These are phyloP conservation scores for Monochamus alternatus DNA, from an alignment of 2,888 invertebrate genomes.

Conservation along the genomic window DNA sequence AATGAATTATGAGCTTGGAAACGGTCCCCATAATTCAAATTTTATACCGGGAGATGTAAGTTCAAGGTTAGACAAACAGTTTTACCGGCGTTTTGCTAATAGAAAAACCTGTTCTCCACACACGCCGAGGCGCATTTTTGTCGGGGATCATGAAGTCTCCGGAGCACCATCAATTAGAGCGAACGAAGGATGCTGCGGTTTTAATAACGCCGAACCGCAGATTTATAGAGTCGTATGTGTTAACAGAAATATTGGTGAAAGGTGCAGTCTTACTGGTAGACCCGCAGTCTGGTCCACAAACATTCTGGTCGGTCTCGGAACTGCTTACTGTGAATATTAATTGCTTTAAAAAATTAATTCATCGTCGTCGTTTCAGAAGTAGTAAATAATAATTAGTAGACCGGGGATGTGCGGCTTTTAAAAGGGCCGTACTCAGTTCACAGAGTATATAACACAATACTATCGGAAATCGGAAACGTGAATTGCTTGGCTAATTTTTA, in stretches of 20 bases:
- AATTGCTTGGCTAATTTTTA: too few relatives aligned
- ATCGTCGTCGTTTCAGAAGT: too few relatives aligned
- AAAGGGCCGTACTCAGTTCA: too few relatives aligned
- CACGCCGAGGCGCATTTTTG: neutral
- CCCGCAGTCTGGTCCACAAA: neutral
- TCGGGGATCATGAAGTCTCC: conserved; percentile 15
- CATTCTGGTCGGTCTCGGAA: neutral
- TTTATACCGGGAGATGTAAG: conserved; percentile 19
- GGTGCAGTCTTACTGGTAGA: neutral
- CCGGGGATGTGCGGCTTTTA: too few relatives aligned
- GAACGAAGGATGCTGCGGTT: neutral
- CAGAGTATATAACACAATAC: too few relatives aligned
- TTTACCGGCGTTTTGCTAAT: conserved; percentile 34
- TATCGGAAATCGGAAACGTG: too few relatives aligned
- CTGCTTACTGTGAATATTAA: too few relatives aligned
- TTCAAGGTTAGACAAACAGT: conserved; percentile 24
- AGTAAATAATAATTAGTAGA: too few relatives aligned
- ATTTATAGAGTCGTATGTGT: neutral
- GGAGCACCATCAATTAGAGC: conserved; percentile 18
- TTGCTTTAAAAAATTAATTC: too few relatives aligned
- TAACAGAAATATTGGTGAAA: conserved; percentile 19
- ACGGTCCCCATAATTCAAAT: conserved; percentile 27
- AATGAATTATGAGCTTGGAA: conserved; percentile 8
- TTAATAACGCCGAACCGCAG: neutral
- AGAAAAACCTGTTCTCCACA: conserved; percentile 31